Percentiles rank a stretch among this genome's conserved stretches.
These are phyloP conservation scores for Parelbella ahira DNA, from an alignment of 2,888 invertebrate species.

Conservation along the genomic window DNA sequence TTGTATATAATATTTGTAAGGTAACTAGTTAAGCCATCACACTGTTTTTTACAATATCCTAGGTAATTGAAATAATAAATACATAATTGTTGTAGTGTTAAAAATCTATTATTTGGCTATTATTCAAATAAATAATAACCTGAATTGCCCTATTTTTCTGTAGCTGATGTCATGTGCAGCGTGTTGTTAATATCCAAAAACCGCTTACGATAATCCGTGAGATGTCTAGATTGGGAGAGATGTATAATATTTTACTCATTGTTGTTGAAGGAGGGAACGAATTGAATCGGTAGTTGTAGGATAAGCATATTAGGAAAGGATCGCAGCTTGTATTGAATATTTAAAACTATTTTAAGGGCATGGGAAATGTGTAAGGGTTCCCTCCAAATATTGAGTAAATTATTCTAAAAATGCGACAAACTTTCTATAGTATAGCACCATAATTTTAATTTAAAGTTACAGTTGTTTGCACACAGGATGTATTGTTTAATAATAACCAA, in stretches of 20 bases:
- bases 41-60: conserved; percentile 79
- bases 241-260: conserved; percentile 20
- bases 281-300: conserved; percentile 44
- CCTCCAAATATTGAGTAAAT: conserved; percentile 47
- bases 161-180: conserved; percentile 47
- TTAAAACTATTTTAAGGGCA: conserved; percentile 45
- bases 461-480: conserved; percentile 18
- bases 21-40: conserved; percentile 66
- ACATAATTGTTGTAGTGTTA: conserved; percentile 74
- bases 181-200: conserved; percentile 38
- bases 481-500: conserved; percentile 13
- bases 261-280: conserved; percentile 51
- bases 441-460: conserved; percentile 38
- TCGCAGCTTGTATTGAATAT: conserved; percentile 51
- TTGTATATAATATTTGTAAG: conserved; percentile 75
- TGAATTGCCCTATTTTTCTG: conserved; percentile 44
- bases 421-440: conserved; percentile 40
- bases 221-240: conserved; percentile 32
- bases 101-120: conserved; percentile 62
- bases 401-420: conserved; percentile 42
- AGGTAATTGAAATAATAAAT: conserved; percentile 62
- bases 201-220: conserved; percentile 26
- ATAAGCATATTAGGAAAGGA: conserved; percentile 46
- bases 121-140: conserved; percentile 54
- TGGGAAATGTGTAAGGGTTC: conserved; percentile 44